Evolutionary conservation across 2,797 vertebrate genomes (phyloP).

Genomic region (Falco concolor): DNA sequence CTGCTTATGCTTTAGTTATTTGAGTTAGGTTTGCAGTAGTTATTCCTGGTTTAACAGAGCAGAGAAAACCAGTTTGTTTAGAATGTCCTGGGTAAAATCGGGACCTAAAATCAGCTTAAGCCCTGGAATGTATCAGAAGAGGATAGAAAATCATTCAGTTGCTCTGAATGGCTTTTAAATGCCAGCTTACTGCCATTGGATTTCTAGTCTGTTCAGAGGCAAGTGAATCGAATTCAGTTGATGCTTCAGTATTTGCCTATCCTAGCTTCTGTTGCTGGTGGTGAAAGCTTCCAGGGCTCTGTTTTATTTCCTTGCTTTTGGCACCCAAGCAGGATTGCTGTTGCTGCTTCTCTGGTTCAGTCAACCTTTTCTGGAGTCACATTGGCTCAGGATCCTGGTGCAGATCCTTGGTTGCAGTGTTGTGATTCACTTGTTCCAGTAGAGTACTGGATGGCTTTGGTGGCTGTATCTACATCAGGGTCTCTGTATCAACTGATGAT

Average conservation of each 20-base stretch:
- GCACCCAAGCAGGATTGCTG: constrained; percentile 39
- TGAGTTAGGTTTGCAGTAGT: not conserved
- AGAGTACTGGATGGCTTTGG: not conserved
- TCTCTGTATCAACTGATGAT: not conserved
- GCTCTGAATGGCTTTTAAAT: not conserved
- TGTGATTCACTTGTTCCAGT: constrained; percentile 55
- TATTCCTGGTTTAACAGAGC: not conserved
- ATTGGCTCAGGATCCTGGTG: constrained; percentile 49
- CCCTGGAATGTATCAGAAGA: not conserved
- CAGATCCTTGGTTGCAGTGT: not conserved
- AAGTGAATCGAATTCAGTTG: not conserved
- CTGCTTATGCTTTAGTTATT: not conserved
- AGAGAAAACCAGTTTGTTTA: not conserved
- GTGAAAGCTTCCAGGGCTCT: constrained; percentile 41
- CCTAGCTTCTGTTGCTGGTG: not conserved
- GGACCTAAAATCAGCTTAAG: not conserved
- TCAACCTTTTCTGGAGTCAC: constrained; percentile 60
- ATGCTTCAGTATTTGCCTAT: constrained; percentile 7
- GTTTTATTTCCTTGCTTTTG: constrained; percentile 41
- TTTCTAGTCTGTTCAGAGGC: not conserved
- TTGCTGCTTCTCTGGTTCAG: constrained; percentile 59
- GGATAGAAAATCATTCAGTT: not conserved
- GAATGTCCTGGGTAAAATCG: not conserved
- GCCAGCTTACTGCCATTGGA: not conserved
- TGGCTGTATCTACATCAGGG: not conserved